These are phyloP conservation scores for Petromus typicus DNA, from an alignment of 2,113 vertebrate species.

Conservation along the genomic window DNA sequence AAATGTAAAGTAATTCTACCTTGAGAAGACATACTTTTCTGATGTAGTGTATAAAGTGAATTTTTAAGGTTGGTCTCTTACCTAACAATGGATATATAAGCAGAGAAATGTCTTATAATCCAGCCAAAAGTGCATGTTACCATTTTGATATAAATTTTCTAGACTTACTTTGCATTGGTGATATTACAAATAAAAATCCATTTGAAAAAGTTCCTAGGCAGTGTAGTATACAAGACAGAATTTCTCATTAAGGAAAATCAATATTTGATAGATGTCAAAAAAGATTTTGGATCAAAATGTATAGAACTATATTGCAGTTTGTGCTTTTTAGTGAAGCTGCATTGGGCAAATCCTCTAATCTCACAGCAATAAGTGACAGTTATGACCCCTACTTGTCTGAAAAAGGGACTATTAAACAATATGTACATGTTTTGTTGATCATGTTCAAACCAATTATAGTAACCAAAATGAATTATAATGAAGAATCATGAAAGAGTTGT, in stretches of 20 bases:
- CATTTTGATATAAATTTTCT: background rate
- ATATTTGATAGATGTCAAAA: background rate
- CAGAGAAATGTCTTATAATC: background rate
- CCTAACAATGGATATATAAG: background rate
- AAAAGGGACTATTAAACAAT: background rate
- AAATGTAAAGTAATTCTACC: slow-evolving; percentile 24
- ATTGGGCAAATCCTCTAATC: background rate
- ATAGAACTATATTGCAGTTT: background rate
- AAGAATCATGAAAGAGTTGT: background rate
- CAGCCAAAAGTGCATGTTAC: background rate
- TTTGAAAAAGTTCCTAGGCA: background rate
- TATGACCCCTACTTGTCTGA: background rate
- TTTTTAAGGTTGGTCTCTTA: background rate
- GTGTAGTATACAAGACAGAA: background rate
- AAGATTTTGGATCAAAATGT: background rate
- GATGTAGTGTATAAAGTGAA: background rate
- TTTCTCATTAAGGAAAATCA: background rate
- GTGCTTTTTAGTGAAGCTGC: background rate
- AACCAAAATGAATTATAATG: background rate
- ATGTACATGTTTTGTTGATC: background rate
- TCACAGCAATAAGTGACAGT: background rate
- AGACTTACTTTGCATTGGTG: background rate
- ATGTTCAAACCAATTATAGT: background rate
- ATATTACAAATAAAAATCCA: background rate
- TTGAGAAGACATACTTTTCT: slow-evolving; percentile 41